These are phyloP conservation scores for Sarcophaga caerulescens DNA, from an alignment of 2,888 invertebrate species.

Conservation along the genomic window DNA sequence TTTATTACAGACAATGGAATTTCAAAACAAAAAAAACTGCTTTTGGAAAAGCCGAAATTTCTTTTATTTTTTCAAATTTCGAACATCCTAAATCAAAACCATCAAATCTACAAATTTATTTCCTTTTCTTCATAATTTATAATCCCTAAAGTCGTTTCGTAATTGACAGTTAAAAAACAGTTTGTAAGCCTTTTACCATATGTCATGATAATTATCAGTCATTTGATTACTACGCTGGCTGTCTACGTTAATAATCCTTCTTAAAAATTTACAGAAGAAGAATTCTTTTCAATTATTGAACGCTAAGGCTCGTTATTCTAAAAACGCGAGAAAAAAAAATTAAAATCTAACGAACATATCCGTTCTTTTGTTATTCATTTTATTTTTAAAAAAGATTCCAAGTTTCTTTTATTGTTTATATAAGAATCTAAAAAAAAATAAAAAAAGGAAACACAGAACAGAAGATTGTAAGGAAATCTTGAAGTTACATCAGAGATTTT, in stretches of 20 bases:
- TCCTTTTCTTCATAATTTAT: background rate
- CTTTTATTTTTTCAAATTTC: background rate
- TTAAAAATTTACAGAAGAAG: background rate
- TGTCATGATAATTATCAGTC: background rate
- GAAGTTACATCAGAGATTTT: conserved; percentile 64
- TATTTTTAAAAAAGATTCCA: conserved; percentile 25
- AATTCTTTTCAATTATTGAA: background rate
- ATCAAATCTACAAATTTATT: background rate
- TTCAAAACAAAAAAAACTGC: too few relatives aligned
- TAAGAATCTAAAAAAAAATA: background rate
- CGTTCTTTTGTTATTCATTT: conserved; percentile 50
- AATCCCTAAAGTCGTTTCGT: background rate
- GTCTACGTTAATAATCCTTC: background rate
- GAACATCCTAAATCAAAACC: background rate
- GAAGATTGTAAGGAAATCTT: conserved; percentile 42
- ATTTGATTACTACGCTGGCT: background rate
- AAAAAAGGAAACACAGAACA: conserved; percentile 6
- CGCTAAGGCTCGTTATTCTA: background rate
- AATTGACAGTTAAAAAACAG: background rate
- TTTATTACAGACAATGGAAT: too few relatives aligned
- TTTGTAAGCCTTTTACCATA: background rate
- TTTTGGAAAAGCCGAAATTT: too few relatives aligned
- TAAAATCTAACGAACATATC: conserved; percentile 18
- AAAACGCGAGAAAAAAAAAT: background rate
- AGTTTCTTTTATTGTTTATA: conserved; percentile 19